Base-by-base conservation (phyloP, 2,113 vertebrate species). In the Xenotilapia leptura region DNA sequence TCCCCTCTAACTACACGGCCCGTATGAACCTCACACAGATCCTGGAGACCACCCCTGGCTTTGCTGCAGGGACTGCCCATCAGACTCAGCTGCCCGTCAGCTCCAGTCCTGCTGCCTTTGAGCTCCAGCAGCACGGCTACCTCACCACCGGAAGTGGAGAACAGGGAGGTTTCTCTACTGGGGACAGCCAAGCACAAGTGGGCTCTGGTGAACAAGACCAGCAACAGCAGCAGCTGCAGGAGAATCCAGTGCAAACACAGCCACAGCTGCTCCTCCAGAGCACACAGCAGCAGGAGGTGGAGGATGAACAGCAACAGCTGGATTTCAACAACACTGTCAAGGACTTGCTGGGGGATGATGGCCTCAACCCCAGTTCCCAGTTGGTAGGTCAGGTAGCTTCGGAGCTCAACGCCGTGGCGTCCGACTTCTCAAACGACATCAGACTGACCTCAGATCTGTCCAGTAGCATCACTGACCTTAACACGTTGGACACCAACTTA, bases 1-100 rank as follows among this genome's bases (percentile, higher is more conserved):
- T 99, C 93, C 97, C 99, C 60, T 98, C 99, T 62, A 99, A 99
- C 96, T 99, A 99, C 93, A 99, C 98, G 28, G 99, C 99, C 85
- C 97, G 99, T 81, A 98, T 99, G 98, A 99, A 99, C 96, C 98
- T 99, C 93, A 99, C 99, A 14, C 99, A 99, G 95, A 99, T 99
- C 92, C 96, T 99, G 90, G 98, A 99, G 96, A 98, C 98, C 17
- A 97, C 98, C 21, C 79, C 96, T 94, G 93, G 84, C 82, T 95
- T 95, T 6, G 38, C 92, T 23, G 93, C 86, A 40, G 93, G 88
- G 45, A 53, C 86, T 3, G 23, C 95, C 92, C 95, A 97, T 42
- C 98, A 98, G 94, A 96, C 86, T 77, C 94, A 93, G 86, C 92
- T 95, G 88, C 94, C 95, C 95, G 97, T 97, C 96, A 97, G 96